phyloP scores from a whole-genome alignment of 2,797 vertebrate genomes.

The Urophycis tenuis region DNA sequence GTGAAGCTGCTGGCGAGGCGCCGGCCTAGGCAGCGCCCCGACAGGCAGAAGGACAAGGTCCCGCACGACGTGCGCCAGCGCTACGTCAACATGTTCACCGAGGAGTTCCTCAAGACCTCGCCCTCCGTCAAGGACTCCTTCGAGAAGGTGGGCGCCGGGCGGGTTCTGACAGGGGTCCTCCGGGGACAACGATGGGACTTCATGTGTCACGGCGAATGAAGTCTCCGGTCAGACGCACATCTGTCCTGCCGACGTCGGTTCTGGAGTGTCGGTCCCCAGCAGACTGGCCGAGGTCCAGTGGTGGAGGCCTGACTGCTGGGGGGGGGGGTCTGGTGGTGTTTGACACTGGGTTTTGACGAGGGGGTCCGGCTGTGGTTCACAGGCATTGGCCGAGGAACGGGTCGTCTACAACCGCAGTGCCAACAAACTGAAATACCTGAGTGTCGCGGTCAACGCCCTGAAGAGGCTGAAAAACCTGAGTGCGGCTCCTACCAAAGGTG shows the following conservation, averaged over 20 bases:
- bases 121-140: constrained; percentile 72
- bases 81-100: constrained; percentile 72
- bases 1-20: constrained; percentile 56
- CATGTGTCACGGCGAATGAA: neutral
- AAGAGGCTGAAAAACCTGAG: constrained; percentile 76
- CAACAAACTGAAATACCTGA: constrained; percentile 78
- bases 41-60: constrained; percentile 64
- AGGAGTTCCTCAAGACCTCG: constrained; percentile 73
- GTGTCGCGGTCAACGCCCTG: constrained; percentile 74
- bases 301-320: no score
- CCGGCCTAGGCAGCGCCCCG: constrained; percentile 49
- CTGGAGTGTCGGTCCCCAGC: neutral
- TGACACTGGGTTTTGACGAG: neutral
- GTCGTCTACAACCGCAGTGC: constrained; percentile 71
- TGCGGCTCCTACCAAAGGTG: constrained; percentile 58
- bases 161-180: neutral
- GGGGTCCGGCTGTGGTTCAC: neutral
- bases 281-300: no score
- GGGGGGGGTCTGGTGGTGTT: neutral
- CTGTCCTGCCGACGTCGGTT: neutral
- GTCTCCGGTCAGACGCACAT: neutral
- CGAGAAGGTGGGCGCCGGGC: constrained; percentile 67
- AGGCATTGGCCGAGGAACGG: constrained; percentile 79
- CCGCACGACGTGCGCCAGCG: constrained; percentile 72
- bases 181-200: neutral